Evolutionary conservation across 92 coral and sea anemone species (phyloP).

Genomic region (Zoanthus sansibaricus): DNA sequence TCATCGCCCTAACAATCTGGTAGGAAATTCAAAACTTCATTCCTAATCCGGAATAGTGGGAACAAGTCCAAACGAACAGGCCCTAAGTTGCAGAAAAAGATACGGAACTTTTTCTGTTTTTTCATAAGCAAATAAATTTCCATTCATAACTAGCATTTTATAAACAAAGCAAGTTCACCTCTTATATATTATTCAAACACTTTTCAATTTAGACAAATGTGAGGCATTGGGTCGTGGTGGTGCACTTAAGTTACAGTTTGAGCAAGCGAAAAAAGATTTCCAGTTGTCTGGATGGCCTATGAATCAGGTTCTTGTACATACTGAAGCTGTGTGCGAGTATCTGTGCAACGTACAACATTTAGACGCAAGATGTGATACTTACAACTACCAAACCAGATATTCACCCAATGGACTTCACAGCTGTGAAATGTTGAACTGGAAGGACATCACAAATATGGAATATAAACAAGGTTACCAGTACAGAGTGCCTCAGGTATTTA

Average conservation of each 20-base stretch:
- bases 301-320: background rate
- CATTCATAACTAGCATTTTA: too few relatives aligned
- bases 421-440: constrained; percentile 4
- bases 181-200: too few relatives aligned
- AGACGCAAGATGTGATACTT: background rate
- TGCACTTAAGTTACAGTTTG: background rate
- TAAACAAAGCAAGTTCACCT: too few relatives aligned
- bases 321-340: constrained; percentile 10
- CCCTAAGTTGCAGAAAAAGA: too few relatives aligned
- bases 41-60: too few relatives aligned
- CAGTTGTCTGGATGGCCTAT: background rate
- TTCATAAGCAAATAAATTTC: too few relatives aligned
- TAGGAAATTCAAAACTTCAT: too few relatives aligned
- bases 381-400: background rate
- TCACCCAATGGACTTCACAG: background rate
- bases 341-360: background rate
- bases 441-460: background rate
- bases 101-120: too few relatives aligned
- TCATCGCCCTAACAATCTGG: too few relatives aligned
- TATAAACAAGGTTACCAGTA: background rate
- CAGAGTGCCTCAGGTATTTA: background rate
- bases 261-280: background rate
- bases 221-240: background rate
- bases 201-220: background rate
- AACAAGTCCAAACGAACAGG: too few relatives aligned